Base-by-base conservation (phyloP, 2,797 vertebrate genomes). In the Lepus townsendii region DNA sequence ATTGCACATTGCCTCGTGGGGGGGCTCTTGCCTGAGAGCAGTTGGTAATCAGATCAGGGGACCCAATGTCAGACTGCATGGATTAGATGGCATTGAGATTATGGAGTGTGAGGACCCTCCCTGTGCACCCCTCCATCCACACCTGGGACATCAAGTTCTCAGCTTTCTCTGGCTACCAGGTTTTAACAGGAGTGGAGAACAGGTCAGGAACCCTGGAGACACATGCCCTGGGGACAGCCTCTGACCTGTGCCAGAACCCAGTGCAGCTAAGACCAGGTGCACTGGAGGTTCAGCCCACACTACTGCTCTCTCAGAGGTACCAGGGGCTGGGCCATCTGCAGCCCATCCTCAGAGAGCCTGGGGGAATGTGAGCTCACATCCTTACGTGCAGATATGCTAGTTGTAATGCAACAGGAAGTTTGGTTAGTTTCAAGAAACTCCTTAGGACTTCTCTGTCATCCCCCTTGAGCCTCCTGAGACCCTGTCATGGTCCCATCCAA, bases 51-150 rank as follows among this genome's bases (percentile, higher is more conserved):
- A 52, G 82, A 24, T 76, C 54, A 91, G 35, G 27, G 68, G 47
- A 76, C 16, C 78, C 10, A 60, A 24, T 90, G 92, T 92, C 79
- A 92, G 88, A 27, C 11, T 90, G 52, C 17, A 9, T 66, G 60
- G 78, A 75, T 30, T 71, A 86, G 38, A 60, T 65, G 62, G 24
- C 47, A 66, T 87, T 83, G 35, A 84, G 52, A 30, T 92, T 30
- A 57, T 42, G 78, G 63, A 17, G 76, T 32, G 38, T 24, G 32
- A 75, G 42, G 32, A 7, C 82, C n/a, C 65, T 83, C 12, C 47
- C 57, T 35, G 1, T 50, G 80, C 26, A 52, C 11, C 38, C 27
- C n/a, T 92, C 88, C 30, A 54, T 1, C 7, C 24, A 65, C 54
- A 38, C n/a, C 32, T 78, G 22, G 52, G 54, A 91, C 78, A 54